Conservation (phyloP, 2,888 invertebrate genomes). For the Drosophila nr. perissopoda region DNA sequence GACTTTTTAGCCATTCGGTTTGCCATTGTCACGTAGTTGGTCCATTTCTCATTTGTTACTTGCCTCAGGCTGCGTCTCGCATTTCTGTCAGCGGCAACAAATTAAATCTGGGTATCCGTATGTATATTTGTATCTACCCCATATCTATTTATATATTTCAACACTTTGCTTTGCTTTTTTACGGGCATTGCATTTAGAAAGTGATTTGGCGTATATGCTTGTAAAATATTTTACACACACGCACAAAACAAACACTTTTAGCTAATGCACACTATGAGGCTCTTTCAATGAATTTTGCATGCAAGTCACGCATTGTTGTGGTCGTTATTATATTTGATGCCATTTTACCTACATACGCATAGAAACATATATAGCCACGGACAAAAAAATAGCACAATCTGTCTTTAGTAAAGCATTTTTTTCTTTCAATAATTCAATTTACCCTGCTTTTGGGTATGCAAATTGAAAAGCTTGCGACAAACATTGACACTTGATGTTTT, state of each 20-base stretch:
- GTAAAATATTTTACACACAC: slow-evolving; percentile 40
- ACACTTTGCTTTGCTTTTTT: slow-evolving; percentile 51
- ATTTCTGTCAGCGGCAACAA: slow-evolving; percentile 60
- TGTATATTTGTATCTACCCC: slow-evolving; percentile 1
- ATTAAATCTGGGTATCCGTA: slow-evolving; percentile 45
- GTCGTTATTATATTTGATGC: slow-evolving; percentile 69
- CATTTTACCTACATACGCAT: slow-evolving; percentile 42
- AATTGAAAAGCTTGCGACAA: background rate
- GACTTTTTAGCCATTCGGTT: slow-evolving; percentile 16
- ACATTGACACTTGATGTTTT: background rate
- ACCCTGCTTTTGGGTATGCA: background rate
- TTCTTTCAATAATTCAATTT: background rate
- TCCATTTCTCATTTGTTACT: slow-evolving; percentile 55
- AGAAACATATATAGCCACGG: background rate
- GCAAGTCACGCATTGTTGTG: slow-evolving; percentile 68
- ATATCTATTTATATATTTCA: slow-evolving; percentile 59
- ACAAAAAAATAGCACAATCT: background rate
- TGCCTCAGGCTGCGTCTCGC: slow-evolving; percentile 36
- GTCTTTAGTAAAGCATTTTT: background rate
- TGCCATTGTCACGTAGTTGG: slow-evolving; percentile 57
- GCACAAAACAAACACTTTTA: slow-evolving; percentile 24
- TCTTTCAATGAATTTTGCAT: slow-evolving; percentile 46
- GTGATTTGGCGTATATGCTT: slow-evolving; percentile 60
- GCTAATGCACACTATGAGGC: slow-evolving; percentile 56
- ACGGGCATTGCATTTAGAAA: slow-evolving; percentile 69